Conservation (phyloP, 1,140 invertebrate species). For the Halictus rubicundus region DNA sequence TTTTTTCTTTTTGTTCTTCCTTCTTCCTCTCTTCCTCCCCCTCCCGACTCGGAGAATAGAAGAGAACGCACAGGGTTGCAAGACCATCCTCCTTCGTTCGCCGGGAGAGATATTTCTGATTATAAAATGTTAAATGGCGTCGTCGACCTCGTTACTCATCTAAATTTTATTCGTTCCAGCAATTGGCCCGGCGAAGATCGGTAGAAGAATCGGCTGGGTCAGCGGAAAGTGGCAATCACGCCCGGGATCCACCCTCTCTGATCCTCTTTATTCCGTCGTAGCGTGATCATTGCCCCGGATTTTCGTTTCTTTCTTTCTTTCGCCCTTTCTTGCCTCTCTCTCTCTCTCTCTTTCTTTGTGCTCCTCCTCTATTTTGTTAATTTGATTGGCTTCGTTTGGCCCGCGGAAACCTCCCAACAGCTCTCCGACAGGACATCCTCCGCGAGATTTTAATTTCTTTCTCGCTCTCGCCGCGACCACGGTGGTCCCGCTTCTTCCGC, state of each 20-base stretch:
- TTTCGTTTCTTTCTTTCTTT: conserved; percentile 17
- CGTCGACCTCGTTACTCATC: conserved; percentile 63
- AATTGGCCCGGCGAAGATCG: conserved; percentile 48
- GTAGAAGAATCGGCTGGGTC: conserved; percentile 50
- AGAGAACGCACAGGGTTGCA: no score
- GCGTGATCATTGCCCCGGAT: conserved; percentile 43
- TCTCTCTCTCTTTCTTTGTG: no score
- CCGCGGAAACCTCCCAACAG: not conserved
- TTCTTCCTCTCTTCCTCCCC: conserved; percentile 31
- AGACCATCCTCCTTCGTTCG: no score
- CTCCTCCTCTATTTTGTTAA: conserved; percentile 32
- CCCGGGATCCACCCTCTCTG: conserved; percentile 16
- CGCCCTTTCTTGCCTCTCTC: not conserved
- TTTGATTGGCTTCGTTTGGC: conserved; percentile 30
- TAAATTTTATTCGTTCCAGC: conserved; percentile 61
- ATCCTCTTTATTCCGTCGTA: conserved; percentile 51
- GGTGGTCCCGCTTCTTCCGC: no score
- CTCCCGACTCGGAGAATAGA: not conserved
- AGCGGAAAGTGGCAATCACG: conserved; percentile 45
- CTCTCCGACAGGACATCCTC: not conserved
- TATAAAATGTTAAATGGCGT: conserved; percentile 68
- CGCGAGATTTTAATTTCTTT: conserved; percentile 12
- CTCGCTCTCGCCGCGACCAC: not conserved
- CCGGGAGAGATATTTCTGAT: conserved; percentile 46
- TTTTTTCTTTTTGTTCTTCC: no score